Evolutionary conservation across 2,888 invertebrate genomes (phyloP), one percentile per base, ranked within the genome.

Genomic region (Pyrrhosoma nymphula): DNA sequence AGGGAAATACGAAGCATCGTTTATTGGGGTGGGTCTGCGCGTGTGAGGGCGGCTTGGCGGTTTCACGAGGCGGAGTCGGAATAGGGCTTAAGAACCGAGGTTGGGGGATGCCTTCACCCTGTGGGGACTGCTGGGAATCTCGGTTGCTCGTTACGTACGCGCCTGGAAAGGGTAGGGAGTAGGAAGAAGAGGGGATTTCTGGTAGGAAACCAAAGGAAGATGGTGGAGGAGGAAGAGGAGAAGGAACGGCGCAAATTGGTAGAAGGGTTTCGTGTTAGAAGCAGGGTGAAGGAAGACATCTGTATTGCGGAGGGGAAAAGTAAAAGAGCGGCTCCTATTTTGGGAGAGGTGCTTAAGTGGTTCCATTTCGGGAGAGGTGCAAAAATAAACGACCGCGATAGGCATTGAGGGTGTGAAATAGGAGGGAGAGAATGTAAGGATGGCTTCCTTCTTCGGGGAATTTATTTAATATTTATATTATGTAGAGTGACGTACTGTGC

Each of bases 321-420:
- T 20, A 82, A 69, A 69, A 35, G 35, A 30, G 18, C 82, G 14
- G 18, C 82, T 35, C 16, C 30, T 82, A 82, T 82, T 35, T 82
- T 14, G 18, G 82, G 18, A 35, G 82, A 30, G 16, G 82, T 20
- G 60, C 60, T 60, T 35, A 82, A 35, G 82, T 82, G 35, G 82
- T 82, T 82, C 82, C 35, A 14, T 16, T 35, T 35, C 35, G 82
- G 82, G 47, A 8, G 23, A 69, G n/a, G n/a, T 23, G 69, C 26
- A n/a, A 69, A 82, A 82, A 82, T 82, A 82, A 82, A 35, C 82
- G 82, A n/a, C 69, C 69, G n/a, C n/a, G 69, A 23, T 26, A n/a
- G 69, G 69, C 8, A 69, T 0, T 26, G 4, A n/a, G 26, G 26
- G 69, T 12, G 0, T 26, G 26, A 30, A 82, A 82, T 4, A 16